phyloP scores from a whole-genome alignment of 2,113 vertebrate species.

The Paradisaea rubra region DNA sequence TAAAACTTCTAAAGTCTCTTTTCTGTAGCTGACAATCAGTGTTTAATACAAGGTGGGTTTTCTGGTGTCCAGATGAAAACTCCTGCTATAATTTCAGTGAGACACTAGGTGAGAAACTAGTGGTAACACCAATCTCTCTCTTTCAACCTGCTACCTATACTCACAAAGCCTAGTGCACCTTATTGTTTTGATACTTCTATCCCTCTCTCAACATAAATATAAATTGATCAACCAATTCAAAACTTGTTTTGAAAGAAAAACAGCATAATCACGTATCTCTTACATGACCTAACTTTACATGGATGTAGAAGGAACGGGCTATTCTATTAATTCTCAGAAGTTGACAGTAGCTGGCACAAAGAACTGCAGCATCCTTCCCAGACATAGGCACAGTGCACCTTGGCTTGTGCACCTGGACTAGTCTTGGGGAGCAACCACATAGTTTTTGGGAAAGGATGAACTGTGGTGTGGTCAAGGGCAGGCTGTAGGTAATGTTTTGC shows the following conservation, averaged over 20 bases:
- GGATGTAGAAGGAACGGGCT: neutral
- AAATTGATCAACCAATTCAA: neutral
- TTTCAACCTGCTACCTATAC: neutral
- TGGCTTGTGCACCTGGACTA: neutral
- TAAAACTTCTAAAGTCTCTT: neutral
- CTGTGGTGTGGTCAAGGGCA: too few species aligned
- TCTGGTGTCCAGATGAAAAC: neutral
- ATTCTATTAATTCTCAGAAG: neutral
- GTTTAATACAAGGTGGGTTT: neutral
- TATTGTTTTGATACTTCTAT: neutral
- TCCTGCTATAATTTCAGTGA: neutral
- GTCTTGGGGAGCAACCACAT: rapidly evolving
- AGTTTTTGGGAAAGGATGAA: neutral
- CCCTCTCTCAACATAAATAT: neutral
- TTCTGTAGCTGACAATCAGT: neutral
- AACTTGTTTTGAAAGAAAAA: neutral
- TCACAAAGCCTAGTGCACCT: neutral
- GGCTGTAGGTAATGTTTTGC: neutral
- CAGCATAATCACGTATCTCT: neutral
- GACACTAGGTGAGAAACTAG: neutral
- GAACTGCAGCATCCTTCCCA: neutral
- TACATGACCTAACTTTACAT: rapidly evolving
- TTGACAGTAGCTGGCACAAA: neutral
- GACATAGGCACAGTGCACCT: rapidly evolving
- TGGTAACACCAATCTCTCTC: neutral